Conservation (phyloP, 2,888 invertebrate genomes). For the Drosophila ezoana region DNA sequence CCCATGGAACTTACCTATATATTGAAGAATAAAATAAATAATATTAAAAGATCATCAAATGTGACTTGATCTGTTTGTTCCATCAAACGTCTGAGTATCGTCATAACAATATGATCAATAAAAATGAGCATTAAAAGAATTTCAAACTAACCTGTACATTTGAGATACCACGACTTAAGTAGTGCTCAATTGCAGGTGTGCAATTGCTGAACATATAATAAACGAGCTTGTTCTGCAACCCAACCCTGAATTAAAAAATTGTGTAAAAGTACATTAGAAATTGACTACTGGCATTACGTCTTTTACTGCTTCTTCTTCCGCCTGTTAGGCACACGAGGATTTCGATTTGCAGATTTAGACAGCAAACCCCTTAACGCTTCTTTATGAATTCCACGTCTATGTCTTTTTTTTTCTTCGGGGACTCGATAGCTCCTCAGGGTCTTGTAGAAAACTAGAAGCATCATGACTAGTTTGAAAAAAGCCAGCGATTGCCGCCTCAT, state of each 20-base stretch:
- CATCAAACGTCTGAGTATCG: not conserved
- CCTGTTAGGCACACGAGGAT: not conserved
- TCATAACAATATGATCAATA: too few species aligned
- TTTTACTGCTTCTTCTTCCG: not conserved
- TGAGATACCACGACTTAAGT: too few species aligned
- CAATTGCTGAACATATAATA: too few species aligned
- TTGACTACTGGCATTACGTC: not conserved
- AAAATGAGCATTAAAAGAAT: too few species aligned
- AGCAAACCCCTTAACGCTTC: not conserved
- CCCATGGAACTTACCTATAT: not conserved
- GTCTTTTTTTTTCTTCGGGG: too few species aligned
- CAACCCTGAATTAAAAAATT: too few species aligned
- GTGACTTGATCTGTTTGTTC: not conserved
- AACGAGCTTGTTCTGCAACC: too few species aligned
- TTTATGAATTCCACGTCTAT: not conserved
- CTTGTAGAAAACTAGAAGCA: not conserved
- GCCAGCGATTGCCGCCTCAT: not conserved
- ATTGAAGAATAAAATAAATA: too few species aligned
- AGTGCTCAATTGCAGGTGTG: too few species aligned
- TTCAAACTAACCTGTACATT: too few species aligned
- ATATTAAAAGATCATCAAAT: too few species aligned
- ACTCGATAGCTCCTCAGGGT: not conserved
- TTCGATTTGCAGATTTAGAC: not conserved
- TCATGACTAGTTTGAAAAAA: not conserved
- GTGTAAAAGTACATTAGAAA: too few species aligned